Base-by-base conservation (phyloP, 1,140 invertebrate genomes). In the Drosophila tropicalis region DNA sequence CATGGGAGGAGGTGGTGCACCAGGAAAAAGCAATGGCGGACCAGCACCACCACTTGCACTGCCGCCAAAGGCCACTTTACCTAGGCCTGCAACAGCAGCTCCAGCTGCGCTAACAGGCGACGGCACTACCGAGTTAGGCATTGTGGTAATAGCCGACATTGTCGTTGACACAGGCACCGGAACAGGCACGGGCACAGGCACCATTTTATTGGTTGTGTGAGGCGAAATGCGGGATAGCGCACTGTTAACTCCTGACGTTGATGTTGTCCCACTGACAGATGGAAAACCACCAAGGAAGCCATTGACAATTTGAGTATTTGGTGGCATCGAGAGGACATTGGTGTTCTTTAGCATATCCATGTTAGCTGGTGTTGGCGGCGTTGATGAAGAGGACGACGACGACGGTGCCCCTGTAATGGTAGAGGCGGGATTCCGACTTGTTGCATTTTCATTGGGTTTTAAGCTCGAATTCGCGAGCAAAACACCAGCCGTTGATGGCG, bases 21-120 rank as follows among this genome's bases (percentile, higher is more conserved):
- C 77, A 1, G 86, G 79, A 75, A 89, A 89, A 6, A 84, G 67
- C 25, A 90, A 54, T 29, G 83, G 70, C 22, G 79, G 57, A 10
- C 77, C 66, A 40, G 58, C 17, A 25, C 72, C 34, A 13, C 79
- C 76, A 72, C 74, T 60, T 70, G 86, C 5, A 73, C 55, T 64
- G 13, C 66, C 44, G 39, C 54, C 71, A 58, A 79, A 66, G 2
- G 74, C 32, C 25, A 78, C 25, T 65, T 84, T 84, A 0, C 70
- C 19, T 2, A 73, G 69, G 9, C 62, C 17, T 1, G 67, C 32
- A 6, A 57, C 44, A 13, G 62, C 22, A 15, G 56, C 32, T 22
- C 12, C 47, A n/a, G 61, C 39, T 36, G 67, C 57, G 7, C 55
- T 56, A 56, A 58, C 51, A 60, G 77, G 34, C 39, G 9, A 1